Evolutionary conservation across 2,888 invertebrate species (phyloP).

Genomic region (Amblyjoppa fuscipennis): DNA sequence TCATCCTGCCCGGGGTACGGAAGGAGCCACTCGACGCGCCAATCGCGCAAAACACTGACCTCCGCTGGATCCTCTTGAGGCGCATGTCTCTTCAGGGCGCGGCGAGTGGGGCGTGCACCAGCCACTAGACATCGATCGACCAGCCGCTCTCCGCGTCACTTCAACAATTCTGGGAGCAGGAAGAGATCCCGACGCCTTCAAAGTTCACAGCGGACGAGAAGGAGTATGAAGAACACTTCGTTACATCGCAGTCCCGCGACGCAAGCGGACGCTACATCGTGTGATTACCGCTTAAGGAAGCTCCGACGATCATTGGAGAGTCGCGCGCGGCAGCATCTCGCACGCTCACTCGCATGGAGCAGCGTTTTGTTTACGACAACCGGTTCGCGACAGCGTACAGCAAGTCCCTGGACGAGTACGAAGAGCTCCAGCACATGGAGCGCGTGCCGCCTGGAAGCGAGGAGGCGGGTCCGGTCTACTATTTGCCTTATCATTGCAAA

Average conservation of each 20-base stretch:
- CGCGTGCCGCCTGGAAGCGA: neutral
- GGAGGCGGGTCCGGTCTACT: conserved; percentile 68
- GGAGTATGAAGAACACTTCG: conserved; percentile 4
- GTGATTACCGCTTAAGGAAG: conserved; percentile 66
- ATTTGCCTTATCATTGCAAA: conserved; percentile 79
- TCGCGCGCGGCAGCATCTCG: neutral
- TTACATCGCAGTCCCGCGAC: conserved; percentile 62
- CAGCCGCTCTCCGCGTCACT: neutral
- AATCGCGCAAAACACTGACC: conserved; percentile 26
- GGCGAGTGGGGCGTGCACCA: too few relatives aligned
- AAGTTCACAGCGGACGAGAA: neutral
- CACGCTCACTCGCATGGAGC: neutral
- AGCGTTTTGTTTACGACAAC: neutral
- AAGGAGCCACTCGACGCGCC: neutral
- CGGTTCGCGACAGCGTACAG: neutral
- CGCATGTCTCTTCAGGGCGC: neutral
- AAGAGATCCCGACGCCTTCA: neutral
- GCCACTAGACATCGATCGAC: too few relatives aligned
- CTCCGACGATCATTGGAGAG: neutral
- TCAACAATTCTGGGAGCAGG: conserved; percentile 11
- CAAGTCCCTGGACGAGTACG: conserved; percentile 43
- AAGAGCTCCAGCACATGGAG: conserved; percentile 48
- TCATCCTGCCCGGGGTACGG: conserved; percentile 14
- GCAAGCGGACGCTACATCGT: conserved; percentile 71
- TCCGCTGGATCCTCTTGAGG: conserved; percentile 40